Percentiles rank a stretch among this genome's conserved stretches.
These are phyloP conservation scores for Mirounga angustirostris DNA, from an alignment of 2,113 vertebrate species.

Conservation along the genomic window DNA sequence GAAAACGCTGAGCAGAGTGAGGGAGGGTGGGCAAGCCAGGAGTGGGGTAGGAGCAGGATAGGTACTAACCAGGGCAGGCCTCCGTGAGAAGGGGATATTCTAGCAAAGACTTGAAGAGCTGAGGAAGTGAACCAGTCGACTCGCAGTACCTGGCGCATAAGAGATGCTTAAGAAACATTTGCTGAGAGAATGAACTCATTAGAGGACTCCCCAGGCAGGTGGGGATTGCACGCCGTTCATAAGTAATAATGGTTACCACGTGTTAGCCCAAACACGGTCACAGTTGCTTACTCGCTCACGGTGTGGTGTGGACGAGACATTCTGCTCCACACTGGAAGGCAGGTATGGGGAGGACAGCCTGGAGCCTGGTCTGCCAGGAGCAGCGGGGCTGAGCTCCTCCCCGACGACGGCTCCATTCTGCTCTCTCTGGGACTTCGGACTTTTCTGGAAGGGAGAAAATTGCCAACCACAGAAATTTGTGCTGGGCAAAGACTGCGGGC, in stretches of 20 bases:
- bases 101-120: not conserved
- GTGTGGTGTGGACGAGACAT: not conserved
- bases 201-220: not conserved
- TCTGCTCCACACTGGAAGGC: rapidly evolving
- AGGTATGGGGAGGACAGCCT: rapidly evolving
- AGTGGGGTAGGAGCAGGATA: rapidly evolving
- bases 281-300: rapidly evolving
- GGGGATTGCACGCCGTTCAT: rapidly evolving
- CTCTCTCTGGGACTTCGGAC: not conserved
- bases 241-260: rapidly evolving
- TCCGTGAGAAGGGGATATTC: not conserved
- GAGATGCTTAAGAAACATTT: not conserved
- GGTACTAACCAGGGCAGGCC: not conserved
- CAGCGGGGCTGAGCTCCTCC: rapidly evolving
- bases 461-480: not conserved
- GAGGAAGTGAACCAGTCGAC: not conserved
- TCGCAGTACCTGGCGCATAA: not conserved
- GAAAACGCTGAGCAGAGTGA: not conserved
- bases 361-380: rapidly evolving
- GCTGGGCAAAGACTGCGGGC: not conserved
- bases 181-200: not conserved
- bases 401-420: not conserved
- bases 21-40: not conserved
- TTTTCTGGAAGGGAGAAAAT: not conserved
- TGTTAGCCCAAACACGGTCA: rapidly evolving